Evolutionary conservation across 2,888 invertebrate species (phyloP).

Genomic region (Parasteatoda lunata): DNA sequence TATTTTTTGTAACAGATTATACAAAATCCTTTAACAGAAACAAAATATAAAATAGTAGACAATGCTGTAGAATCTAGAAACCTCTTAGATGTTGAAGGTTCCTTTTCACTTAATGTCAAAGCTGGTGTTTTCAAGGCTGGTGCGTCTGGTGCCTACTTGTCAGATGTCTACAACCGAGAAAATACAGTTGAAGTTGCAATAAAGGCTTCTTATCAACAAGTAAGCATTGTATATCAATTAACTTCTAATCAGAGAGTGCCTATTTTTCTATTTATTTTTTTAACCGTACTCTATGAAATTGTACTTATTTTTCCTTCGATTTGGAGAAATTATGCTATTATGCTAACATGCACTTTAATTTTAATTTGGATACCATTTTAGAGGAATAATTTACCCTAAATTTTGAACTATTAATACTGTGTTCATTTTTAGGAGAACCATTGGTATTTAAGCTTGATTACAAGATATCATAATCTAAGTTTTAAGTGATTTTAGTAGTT

Average conservation of each 20-base stretch:
- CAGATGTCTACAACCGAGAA: conserved; percentile 47
- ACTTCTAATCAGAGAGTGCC: background rate
- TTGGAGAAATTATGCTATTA: too few species aligned
- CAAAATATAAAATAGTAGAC: conserved; percentile 52
- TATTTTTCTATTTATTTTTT: too few species aligned
- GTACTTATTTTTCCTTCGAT: too few species aligned
- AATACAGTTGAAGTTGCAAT: conserved; percentile 60
- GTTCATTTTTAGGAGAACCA: too few species aligned
- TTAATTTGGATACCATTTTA: too few species aligned
- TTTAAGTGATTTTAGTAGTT: too few species aligned
- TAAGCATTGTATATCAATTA: background rate
- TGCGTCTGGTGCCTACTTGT: conserved; percentile 50
- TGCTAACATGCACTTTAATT: too few species aligned
- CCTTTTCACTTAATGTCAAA: conserved; percentile 61
- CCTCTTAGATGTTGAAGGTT: conserved; percentile 61
- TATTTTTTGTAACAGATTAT: conserved; percentile 34
- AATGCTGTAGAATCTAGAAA: conserved; percentile 39
- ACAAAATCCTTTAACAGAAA: conserved; percentile 49
- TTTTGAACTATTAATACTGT: too few species aligned
- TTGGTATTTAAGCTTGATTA: too few species aligned
- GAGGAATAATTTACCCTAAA: too few species aligned
- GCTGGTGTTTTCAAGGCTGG: conserved; percentile 61
- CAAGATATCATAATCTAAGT: too few species aligned
- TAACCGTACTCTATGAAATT: too few species aligned
- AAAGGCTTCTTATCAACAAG: conserved; percentile 44